A percentile compares a stretch with the other conserved stretches of the same genome.
These are phyloP conservation scores for Acholoe squamosa DNA, from an alignment of 2,888 invertebrate species.

Conservation along the genomic window DNA sequence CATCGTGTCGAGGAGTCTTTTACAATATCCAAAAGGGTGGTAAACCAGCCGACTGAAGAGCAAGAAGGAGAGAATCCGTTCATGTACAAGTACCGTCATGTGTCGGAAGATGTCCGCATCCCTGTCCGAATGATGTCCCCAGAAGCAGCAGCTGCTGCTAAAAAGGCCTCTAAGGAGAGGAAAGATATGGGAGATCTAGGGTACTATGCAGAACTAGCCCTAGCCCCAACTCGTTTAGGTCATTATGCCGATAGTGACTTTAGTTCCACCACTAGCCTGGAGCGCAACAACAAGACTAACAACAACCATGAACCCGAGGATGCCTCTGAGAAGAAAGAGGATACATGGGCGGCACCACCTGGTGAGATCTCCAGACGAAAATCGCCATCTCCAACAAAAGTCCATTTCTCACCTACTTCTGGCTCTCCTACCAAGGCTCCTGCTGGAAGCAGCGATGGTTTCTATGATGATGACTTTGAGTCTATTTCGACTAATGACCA, in stretches of 20 bases:
- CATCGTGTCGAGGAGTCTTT: constrained; percentile 41
- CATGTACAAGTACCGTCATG: constrained; percentile 38
- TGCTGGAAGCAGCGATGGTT: neutral
- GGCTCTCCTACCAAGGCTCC: neutral
- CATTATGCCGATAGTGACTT: constrained; percentile 47
- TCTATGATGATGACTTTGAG: constrained; percentile 45
- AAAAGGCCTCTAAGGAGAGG: neutral
- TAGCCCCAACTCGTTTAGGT: constrained; percentile 6
- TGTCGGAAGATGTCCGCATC: constrained; percentile 21
- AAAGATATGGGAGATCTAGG: neutral
- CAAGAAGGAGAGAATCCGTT: constrained; percentile 1
- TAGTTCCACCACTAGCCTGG: constrained; percentile 13
- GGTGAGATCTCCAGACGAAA: neutral
- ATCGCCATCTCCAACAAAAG: neutral
- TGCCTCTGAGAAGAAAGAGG: neutral
- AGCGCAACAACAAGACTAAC: neutral
- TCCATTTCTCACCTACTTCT: neutral
- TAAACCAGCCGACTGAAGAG: neutral
- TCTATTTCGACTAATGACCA: neutral
- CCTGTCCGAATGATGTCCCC: constrained; percentile 34
- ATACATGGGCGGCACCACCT: neutral
- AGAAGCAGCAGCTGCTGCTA: neutral
- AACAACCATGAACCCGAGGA: neutral
- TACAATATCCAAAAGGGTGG: constrained; percentile 24
- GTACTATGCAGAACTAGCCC: constrained; percentile 38